These are phyloP conservation scores for Xestoiulus laeticollis DNA, from an alignment of 2,888 invertebrate species.

Conservation along the genomic window DNA sequence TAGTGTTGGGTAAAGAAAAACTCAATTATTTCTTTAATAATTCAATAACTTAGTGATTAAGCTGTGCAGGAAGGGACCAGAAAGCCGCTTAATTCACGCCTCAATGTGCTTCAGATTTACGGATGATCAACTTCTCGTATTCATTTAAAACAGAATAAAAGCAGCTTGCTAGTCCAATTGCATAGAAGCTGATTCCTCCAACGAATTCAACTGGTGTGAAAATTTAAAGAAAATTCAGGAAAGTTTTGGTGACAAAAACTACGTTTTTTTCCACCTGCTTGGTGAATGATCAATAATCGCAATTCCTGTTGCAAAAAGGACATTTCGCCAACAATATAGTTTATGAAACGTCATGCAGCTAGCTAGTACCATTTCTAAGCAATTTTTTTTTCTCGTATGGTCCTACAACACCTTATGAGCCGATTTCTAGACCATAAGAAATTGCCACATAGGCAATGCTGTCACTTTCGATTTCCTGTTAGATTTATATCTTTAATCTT, in stretches of 20 bases:
- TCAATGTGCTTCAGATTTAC: background rate
- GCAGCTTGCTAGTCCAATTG: background rate
- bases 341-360: slow-evolving; percentile 26
- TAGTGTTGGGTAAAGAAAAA: background rate
- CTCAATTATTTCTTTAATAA: background rate
- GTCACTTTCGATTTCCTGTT: background rate
- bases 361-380: background rate
- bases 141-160: background rate
- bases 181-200: background rate
- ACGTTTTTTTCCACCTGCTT: background rate
- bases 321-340: background rate
- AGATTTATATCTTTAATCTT: background rate
- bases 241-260: background rate
- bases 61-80: background rate
- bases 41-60: slow-evolving; percentile 3
- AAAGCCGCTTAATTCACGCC: background rate
- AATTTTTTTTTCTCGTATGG: background rate
- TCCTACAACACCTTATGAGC: background rate
- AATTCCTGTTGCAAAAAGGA: background rate
- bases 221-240: background rate
- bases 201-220: background rate
- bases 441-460: background rate
- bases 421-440: background rate
- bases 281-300: background rate
- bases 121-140: background rate